phyloP scores from a whole-genome alignment of 2,797 vertebrate genomes.

The Sebastes minor region DNA sequence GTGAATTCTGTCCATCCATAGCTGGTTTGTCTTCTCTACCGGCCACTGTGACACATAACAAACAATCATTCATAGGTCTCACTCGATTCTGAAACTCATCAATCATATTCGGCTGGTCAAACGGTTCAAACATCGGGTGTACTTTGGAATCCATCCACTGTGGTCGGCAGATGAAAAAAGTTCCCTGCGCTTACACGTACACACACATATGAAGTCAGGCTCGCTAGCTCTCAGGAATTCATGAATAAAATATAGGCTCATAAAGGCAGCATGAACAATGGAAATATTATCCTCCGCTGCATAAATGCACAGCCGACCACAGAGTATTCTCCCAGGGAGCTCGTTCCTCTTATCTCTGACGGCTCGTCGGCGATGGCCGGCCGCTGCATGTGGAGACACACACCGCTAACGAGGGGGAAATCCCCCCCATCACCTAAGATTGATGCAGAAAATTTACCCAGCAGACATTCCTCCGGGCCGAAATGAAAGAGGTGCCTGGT shows the following conservation, averaged over 20 bases:
- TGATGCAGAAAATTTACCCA: conserved; percentile 65
- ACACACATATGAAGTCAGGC: conserved; percentile 38
- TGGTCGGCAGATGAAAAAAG: conserved; percentile 58
- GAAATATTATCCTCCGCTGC: conserved; percentile 77
- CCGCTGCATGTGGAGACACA: conserved; percentile 64
- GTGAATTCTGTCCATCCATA: neutral
- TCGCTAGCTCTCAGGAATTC: conserved; percentile 62
- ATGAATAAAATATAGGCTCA: conserved; percentile 80
- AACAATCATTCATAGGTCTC: conserved; percentile 49
- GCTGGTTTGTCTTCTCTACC: conserved; percentile 20
- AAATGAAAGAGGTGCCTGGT: conserved; percentile 74
- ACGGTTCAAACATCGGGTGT: conserved; percentile 23
- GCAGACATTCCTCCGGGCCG: conserved; percentile 67
- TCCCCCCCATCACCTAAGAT: conserved; percentile 55
- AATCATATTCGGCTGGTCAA: conserved; percentile 39
- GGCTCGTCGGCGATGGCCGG: conserved; percentile 44
- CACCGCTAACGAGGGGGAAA: conserved; percentile 66
- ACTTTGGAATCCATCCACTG: conserved; percentile 51
- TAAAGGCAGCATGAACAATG: conserved; percentile 72
- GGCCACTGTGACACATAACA: conserved; percentile 31
- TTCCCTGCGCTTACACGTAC: conserved; percentile 44
- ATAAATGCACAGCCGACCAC: conserved; percentile 61
- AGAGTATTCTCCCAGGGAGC: conserved; percentile 58
- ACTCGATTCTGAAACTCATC: conserved; percentile 53
- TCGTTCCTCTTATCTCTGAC: conserved; percentile 68